These are phyloP conservation scores for Crepidodera aurea DNA, from an alignment of 2,888 invertebrate species.

Conservation along the genomic window DNA sequence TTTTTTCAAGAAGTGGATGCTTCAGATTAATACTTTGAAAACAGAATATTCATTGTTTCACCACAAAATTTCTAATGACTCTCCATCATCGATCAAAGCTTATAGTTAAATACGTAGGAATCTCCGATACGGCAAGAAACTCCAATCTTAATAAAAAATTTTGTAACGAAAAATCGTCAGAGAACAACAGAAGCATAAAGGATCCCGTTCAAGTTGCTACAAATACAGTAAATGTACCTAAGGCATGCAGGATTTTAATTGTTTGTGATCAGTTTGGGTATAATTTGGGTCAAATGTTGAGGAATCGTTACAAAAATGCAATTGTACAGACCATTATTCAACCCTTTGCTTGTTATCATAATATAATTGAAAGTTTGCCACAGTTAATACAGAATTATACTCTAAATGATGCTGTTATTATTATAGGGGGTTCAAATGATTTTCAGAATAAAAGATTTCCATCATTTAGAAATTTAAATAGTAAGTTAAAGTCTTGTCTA, in stretches of 20 bases:
- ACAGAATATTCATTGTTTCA: too few relatives aligned
- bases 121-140: background rate
- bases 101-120: too few relatives aligned
- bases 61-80: too few relatives aligned
- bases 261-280: conserved; percentile 19
- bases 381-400: conserved; percentile 14
- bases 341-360: conserved; percentile 14
- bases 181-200: background rate
- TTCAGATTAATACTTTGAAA: too few relatives aligned
- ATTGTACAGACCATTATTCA: conserved; percentile 13
- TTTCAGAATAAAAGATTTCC: background rate
- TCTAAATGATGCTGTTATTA: conserved; percentile 16
- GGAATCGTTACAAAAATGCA: conserved; percentile 11
- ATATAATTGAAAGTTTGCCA: conserved; percentile 18
- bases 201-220: background rate
- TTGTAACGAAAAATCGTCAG: background rate
- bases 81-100: too few relatives aligned
- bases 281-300: conserved; percentile 18
- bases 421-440: background rate
- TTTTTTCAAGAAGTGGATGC: too few relatives aligned
- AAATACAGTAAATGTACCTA: background rate
- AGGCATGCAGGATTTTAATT: conserved; percentile 5
- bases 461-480: background rate
- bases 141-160: background rate
- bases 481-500: background rate